Percentiles rank a stretch among this genome's conserved stretches.
phyloP scores from a whole-genome alignment of 2,888 invertebrate species.

The Boloria euphrosyne region DNA sequence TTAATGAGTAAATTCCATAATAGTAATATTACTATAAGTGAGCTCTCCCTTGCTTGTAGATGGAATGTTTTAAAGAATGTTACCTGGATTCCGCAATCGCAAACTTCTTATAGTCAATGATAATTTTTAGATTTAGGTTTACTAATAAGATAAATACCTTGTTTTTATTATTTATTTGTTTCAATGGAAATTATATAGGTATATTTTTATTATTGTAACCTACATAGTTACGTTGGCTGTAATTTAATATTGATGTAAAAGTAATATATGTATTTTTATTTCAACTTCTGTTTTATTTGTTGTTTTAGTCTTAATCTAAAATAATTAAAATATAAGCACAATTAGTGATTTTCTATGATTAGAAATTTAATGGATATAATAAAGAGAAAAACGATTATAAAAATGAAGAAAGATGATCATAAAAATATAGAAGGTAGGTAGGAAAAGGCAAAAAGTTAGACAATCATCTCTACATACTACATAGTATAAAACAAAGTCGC shows the following conservation, averaged over 20 bases:
- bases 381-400: too few relatives aligned
- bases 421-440: too few relatives aligned
- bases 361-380: too few relatives aligned
- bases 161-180: constrained; percentile 83
- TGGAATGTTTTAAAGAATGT: constrained; percentile 73
- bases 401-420: too few relatives aligned
- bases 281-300: constrained; percentile 65
- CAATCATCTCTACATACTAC: too few relatives aligned
- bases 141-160: constrained; percentile 77
- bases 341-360: too few relatives aligned
- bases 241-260: constrained; percentile 82
- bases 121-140: constrained; percentile 75
- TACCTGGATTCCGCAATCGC: constrained; percentile 74
- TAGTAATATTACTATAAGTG: constrained; percentile 72
- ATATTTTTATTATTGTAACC: constrained; percentile 82
- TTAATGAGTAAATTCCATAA: constrained; percentile 80
- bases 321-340: too few relatives aligned
- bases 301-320: background rate
- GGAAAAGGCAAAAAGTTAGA: too few relatives aligned
- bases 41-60: constrained; percentile 79
- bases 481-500: too few relatives aligned
- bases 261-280: constrained; percentile 84
- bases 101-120: constrained; percentile 77
- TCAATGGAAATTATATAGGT: constrained; percentile 80
- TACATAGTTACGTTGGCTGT: constrained; percentile 82